Evolutionary conservation across 2,113 vertebrate species (phyloP).

Genomic region (Balaenoptera acutorostrata): DNA sequence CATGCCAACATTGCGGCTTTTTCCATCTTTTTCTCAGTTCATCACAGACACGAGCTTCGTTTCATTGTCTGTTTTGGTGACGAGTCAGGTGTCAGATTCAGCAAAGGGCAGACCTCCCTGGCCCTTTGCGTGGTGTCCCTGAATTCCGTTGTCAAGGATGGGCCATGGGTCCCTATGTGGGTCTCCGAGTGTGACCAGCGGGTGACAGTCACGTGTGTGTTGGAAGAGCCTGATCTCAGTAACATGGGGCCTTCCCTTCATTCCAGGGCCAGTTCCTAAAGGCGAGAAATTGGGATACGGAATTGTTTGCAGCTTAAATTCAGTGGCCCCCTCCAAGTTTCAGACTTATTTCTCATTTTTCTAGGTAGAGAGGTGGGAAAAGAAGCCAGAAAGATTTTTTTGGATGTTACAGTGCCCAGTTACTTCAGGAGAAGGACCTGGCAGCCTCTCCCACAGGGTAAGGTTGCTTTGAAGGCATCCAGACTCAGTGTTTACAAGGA

Average conservation of each 20-base stretch:
- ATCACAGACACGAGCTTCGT: background rate
- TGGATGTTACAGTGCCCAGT: background rate
- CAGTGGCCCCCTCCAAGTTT: background rate
- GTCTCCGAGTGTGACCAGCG: background rate
- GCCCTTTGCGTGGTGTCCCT: background rate
- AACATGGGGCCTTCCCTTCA: background rate
- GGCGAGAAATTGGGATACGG: background rate
- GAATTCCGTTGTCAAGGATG: background rate
- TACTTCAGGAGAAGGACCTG: background rate
- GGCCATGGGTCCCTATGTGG: rapidly evolving
- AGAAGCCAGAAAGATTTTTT: background rate
- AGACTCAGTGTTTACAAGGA: background rate
- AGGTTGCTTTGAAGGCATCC: background rate
- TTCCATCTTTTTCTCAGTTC: background rate
- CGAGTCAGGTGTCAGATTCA: background rate
- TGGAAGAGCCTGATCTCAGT: background rate
- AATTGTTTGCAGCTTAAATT: background rate
- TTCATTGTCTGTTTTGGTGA: background rate
- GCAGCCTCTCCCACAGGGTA: background rate
- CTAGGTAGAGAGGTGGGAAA: background rate
- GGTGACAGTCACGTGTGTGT: background rate
- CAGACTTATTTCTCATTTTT: background rate
- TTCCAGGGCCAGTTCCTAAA: background rate
- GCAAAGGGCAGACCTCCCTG: background rate
- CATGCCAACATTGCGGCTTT: background rate